A percentile compares a stretch with the other conserved stretches of the same genome.
phyloP scores from a whole-genome alignment of 2,888 invertebrate genomes.

The Meandrusa payeni region DNA sequence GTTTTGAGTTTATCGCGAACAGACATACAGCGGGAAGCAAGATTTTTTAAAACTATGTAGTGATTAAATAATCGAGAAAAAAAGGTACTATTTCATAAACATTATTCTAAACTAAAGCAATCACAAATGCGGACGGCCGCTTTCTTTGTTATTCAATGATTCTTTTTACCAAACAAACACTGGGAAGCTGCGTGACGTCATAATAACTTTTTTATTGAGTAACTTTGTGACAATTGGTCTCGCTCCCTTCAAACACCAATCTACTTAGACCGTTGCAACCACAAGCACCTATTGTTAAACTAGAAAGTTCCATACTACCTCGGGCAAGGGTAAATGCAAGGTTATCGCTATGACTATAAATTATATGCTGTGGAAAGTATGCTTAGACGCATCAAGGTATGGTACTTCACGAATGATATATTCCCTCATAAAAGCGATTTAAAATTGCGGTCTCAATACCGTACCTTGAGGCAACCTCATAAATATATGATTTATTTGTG shows the following conservation, averaged over 20 bases:
- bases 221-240: conserved; percentile 1
- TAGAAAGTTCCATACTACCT: conserved; percentile 19
- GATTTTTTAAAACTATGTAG: no score
- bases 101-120: no score
- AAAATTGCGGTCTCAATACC: background rate
- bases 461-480: background rate
- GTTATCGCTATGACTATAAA: conserved; percentile 15
- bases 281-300: conserved; percentile 18
- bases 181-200: conserved; percentile 2
- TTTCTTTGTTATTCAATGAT: no score
- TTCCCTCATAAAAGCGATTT: background rate
- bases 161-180: no score
- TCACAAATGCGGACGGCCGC: no score
- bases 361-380: conserved; percentile 17
- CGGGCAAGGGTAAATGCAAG: conserved; percentile 4
- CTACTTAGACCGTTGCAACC: no score
- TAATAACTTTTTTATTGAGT: conserved; percentile 2
- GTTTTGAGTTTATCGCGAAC: no score
- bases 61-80: no score
- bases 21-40: no score
- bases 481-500: background rate
- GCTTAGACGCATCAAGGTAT: background rate
- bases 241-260: conserved; percentile 19
- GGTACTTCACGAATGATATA: conserved; percentile 6
- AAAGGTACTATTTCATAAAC: no score